These are phyloP conservation scores for Chloropsis cyanopogon DNA, from an alignment of 2,113 vertebrate genomes.

Conservation along the genomic window DNA sequence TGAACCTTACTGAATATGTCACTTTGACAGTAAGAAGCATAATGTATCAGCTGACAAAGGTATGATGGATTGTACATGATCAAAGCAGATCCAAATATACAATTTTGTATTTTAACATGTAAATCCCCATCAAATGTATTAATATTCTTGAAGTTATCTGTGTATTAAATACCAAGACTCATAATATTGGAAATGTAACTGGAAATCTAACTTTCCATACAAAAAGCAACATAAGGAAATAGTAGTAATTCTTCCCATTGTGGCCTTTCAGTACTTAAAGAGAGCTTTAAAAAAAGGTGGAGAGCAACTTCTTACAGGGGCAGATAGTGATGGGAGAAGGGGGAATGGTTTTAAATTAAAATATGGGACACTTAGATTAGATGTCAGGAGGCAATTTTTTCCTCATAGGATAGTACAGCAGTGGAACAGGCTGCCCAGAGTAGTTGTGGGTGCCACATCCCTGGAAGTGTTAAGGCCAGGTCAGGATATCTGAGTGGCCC, in stretches of 20 bases:
- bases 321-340: background rate
- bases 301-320: background rate
- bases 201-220: background rate
- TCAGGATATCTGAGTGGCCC: background rate
- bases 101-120: background rate
- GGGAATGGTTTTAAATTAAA: background rate
- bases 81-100: background rate
- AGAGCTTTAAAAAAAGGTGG: background rate
- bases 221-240: background rate
- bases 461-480: background rate
- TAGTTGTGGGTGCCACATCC: background rate
- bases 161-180: background rate
- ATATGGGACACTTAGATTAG: background rate
- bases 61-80: background rate
- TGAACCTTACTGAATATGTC: background rate
- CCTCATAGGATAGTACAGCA: background rate
- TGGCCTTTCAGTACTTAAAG: background rate
- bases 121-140: background rate
- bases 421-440: background rate
- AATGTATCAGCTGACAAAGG: background rate
- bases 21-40: background rate
- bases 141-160: background rate
- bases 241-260: background rate
- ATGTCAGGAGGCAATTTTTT: background rate
- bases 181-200: background rate